These are phyloP conservation scores for Porites lutea DNA, from an alignment of 64 coral and sea anemone genomes.

Conservation along the genomic window DNA sequence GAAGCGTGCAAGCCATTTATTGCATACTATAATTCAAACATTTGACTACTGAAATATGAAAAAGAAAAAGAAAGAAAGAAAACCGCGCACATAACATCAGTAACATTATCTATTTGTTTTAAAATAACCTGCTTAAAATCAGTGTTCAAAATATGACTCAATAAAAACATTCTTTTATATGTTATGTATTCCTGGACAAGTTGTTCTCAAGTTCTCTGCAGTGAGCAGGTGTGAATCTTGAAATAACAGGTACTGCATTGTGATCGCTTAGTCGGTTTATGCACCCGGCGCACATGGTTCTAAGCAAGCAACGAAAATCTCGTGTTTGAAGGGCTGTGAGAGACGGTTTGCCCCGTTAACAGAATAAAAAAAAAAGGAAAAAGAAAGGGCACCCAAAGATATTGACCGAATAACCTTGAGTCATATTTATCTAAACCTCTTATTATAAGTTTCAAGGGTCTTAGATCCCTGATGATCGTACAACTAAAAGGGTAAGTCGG, in stretches of 20 bases:
- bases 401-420: not conserved
- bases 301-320: not conserved
- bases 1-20: no score
- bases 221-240: slow-evolving; percentile 20
- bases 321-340: not conserved
- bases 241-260: slow-evolving; percentile 1
- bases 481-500: no score
- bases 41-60: no score
- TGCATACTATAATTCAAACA: no score
- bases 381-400: not conserved
- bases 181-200: not conserved
- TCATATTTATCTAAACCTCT: not conserved
- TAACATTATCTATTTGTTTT: no score
- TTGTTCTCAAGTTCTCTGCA: not conserved
- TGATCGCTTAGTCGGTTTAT: not conserved
- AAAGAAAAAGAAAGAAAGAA: no score
- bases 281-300: slow-evolving; percentile 12
- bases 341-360: not conserved
- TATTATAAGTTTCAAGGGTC: not conserved
- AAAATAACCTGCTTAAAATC: no score
- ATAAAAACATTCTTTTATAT: not conserved
- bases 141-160: no score
- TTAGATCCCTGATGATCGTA: no score
- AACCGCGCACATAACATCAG: no score
- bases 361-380: not conserved